Base-by-base conservation (phyloP, 2,797 vertebrate genomes). In the Bovichtus diacanthus region DNA sequence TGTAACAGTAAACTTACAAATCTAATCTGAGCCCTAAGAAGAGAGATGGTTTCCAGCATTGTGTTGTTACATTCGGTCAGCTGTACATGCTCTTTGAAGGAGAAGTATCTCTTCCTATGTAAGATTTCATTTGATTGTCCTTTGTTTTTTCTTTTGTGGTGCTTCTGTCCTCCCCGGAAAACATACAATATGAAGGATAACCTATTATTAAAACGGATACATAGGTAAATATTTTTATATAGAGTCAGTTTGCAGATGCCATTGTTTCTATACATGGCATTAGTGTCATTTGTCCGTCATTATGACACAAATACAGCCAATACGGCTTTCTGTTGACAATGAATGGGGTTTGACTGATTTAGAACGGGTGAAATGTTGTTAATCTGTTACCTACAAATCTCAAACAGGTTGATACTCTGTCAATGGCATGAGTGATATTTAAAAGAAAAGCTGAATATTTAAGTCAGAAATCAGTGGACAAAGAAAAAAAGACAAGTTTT, bases 1-100 rank as follows among this genome's bases (percentile, higher is more conserved):
- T 94, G 90, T 94, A 73, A 78, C 63, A 89, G 93, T 92, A 80
- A 91, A 85, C 90, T 94, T 95, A 95, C 92, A 94, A 91, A 76
- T 86, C 78, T 83, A 85, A 94, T 94, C 83, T 90, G 90, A 91
- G 84, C 83, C 61, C 76, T 60, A 62, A 70, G 76, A 85, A 44
- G 18, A 60, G 36, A 51, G 23, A 64, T 29, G 47, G 51, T 46
- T 64, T 34, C 31, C 19, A 29, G 38, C 36, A 25, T 62, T 73
- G 56, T 67, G 53, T 65, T 70, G 41, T 21, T 55, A 34, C 41
- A 64, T 19, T 47, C 43, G 61, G 63, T 63, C 27, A 51, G 56
- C 21, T 44, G 66, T 76, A 60, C 38, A 47, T 49, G 6, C 11
- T 64, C 29, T 69, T 68, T 70, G 55, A 74, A 73, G 34, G 15